Conservation (phyloP, 2,113 vertebrate genomes). For the Centropus bengalensis region DNA sequence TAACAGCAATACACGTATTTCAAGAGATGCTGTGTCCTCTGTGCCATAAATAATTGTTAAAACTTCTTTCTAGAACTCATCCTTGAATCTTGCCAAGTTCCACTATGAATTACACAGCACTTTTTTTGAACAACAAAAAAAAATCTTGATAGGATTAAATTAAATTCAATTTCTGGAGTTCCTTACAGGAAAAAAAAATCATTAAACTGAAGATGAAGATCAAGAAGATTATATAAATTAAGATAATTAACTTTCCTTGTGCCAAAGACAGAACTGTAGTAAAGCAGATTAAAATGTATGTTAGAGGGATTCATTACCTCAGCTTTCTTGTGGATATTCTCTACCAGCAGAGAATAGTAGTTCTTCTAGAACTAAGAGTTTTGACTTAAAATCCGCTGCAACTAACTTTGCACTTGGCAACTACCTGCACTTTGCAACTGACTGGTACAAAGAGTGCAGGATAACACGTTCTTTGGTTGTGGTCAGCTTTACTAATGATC, state of each 20-base stretch:
- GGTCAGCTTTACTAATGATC: background rate
- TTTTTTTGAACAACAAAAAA: background rate
- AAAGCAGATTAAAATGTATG: background rate
- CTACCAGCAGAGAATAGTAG: background rate
- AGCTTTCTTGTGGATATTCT: background rate
- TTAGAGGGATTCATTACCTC: background rate
- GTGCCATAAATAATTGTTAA: background rate
- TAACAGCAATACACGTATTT: conserved; percentile 3
- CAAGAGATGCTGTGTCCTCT: background rate
- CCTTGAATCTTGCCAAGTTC: background rate
- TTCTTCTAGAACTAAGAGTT: background rate
- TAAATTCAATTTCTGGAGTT: background rate
- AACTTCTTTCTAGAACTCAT: conserved; percentile 9
- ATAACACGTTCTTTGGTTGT: rapidly evolving
- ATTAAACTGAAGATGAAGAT: background rate
- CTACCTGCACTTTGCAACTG: background rate
- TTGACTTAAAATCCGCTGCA: background rate
- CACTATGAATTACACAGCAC: background rate
- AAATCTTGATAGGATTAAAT: background rate
- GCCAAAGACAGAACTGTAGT: background rate
- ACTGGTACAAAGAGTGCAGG: background rate
- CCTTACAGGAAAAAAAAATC: background rate
- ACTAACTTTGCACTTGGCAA: background rate
- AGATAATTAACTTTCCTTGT: background rate
- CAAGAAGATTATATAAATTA: background rate